Evolutionary conservation across 2,797 vertebrate genomes (phyloP).

Genomic region (Microchirus variegatus): DNA sequence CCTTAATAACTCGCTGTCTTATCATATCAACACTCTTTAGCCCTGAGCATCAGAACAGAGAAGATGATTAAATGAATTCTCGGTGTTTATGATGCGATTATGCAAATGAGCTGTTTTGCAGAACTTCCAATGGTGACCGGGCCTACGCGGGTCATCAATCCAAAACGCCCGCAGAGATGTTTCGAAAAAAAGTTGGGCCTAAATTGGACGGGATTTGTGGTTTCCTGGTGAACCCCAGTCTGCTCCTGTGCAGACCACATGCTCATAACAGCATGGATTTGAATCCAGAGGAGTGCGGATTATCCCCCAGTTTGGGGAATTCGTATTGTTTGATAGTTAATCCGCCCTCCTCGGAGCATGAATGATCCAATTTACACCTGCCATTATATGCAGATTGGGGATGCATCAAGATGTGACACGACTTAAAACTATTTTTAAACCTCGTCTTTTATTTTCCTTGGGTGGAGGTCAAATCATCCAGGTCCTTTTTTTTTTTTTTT

Average conservation of each 20-base stretch:
- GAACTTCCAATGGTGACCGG: constrained; percentile 91
- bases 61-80: constrained; percentile 99
- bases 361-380: constrained; percentile 79
- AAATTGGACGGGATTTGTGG: constrained; percentile 75
- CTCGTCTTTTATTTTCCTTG: constrained; percentile 6
- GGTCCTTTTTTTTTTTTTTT: constrained; percentile 14
- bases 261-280: constrained; percentile 69
- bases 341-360: constrained; percentile 71
- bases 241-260: constrained; percentile 66
- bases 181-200: constrained; percentile 70
- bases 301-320: constrained; percentile 67
- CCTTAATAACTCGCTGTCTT: constrained; percentile 89
- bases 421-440: constrained; percentile 24
- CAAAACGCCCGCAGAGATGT: constrained; percentile 68
- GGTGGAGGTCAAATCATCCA: constrained; percentile 13
- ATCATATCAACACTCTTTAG: constrained; percentile 98
- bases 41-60: constrained; percentile 94
- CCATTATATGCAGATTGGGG: constrained; percentile 66
- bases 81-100: constrained; percentile 99
- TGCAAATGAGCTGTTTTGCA: constrained; percentile 94
- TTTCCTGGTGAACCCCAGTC: constrained; percentile 63
- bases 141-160: constrained; percentile 95
- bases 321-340: constrained; percentile 75
- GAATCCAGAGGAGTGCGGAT: constrained; percentile 71
- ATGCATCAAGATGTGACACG: constrained; percentile 55